Base-by-base conservation (phyloP, 2,888 invertebrate genomes). In the Galerucella pusilla region DNA sequence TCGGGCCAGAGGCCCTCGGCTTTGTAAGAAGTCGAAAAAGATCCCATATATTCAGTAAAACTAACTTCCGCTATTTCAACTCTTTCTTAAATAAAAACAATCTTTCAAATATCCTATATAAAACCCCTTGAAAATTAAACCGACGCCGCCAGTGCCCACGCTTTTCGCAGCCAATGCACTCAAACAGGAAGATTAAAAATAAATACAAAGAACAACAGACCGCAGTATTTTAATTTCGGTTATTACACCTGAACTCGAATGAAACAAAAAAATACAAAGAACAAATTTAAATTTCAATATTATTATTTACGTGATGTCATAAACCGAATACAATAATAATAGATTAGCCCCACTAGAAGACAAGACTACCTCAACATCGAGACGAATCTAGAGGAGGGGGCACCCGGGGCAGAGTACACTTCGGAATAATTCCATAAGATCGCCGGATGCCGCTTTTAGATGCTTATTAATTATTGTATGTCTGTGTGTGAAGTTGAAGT, bases 391-490 rank as follows among this genome's bases (percentile, higher is more conserved):
- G 76, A 67, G 81, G 80, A 80, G 83, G 84, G 83, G 80, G 76
- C 79, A 76, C 71, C 70, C 79, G 79, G 85, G 82, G 81, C 85
- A 86, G 74, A 86, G 86, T 86, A 84, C 85, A 86, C 83, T 77
- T 79, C 77, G 75, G 10, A 46, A 76, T 77, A 49, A 77, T 81
- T 79, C 80, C 86, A 86, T 86, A 86, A 86, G 84, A 84, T 81
- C 80, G 71, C 75, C 77, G 81, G 79, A 72, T 77, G 73, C 54
- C 61, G 67, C 66, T 72, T 63, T 46, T 68, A 74, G 75, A 75
- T 76, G 80, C 78, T 83, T 82, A 83, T 82, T 83, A 79, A 42
- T 42, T 7, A 79, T 81, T 79, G 11, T 74, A 71, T 76, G 69
- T 73, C 75, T 61, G 66, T 75, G 57, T 12, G 57, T 12, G 11